These are phyloP conservation scores for Ellobius talpinus DNA, from an alignment of 2,113 vertebrate genomes.

Conservation along the genomic window DNA sequence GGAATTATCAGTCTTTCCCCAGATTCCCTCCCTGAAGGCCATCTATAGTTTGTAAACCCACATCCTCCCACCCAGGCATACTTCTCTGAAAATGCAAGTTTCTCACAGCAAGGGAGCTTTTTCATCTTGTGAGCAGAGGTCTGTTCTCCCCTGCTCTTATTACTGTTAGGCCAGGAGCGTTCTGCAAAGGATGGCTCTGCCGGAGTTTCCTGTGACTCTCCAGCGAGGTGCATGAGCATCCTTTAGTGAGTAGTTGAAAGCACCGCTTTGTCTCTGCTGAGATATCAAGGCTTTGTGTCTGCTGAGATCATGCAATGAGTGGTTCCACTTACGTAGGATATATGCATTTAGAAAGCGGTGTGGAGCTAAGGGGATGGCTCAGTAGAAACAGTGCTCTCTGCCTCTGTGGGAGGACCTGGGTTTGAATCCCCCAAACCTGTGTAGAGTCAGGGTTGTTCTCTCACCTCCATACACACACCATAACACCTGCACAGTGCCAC, in stretches of 20 bases:
- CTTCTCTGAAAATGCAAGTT: not conserved
- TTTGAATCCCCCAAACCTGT: not conserved
- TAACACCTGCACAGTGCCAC: too few species aligned
- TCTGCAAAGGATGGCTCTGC: not conserved
- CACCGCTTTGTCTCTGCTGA: not conserved
- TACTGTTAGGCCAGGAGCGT: not conserved
- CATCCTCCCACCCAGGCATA: not conserved
- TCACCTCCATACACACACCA: not conserved
- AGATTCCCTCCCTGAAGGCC: not conserved
- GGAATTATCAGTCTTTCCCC: not conserved
- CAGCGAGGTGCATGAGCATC: not conserved
- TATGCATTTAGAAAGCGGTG: not conserved
- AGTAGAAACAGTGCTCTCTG: not conserved
- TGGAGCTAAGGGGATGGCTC: not conserved
- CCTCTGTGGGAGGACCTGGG: not conserved
- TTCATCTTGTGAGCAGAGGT: not conserved
- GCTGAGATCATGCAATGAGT: not conserved
- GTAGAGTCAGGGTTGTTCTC: too few species aligned
- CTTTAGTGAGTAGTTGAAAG: constrained; percentile 21
- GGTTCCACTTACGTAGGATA: not conserved
- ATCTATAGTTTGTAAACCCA: not conserved
- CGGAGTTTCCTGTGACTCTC: not conserved
- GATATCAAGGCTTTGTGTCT: not conserved
- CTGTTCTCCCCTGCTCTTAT: not conserved
- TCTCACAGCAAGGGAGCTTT: not conserved